These are phyloP conservation scores for Argynnis bischoffii DNA, from an alignment of 2,888 invertebrate genomes.

Conservation along the genomic window DNA sequence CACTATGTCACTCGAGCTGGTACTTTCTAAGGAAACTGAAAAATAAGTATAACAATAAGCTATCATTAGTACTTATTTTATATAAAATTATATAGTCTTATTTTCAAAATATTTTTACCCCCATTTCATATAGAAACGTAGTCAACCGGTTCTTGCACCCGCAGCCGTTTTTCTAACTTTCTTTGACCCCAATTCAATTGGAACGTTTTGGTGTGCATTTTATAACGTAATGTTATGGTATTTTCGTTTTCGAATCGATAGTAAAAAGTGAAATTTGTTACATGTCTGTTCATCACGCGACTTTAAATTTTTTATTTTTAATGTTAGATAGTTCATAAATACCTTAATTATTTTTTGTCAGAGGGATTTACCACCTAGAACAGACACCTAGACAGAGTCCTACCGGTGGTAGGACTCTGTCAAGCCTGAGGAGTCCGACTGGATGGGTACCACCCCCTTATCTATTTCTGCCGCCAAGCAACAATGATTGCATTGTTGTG, in stretches of 20 bases:
- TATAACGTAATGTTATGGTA: slow-evolving; percentile 40
- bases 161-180: slow-evolving; percentile 74
- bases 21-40: slow-evolving; percentile 45
- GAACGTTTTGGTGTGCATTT: slow-evolving; percentile 39
- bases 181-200: slow-evolving; percentile 67
- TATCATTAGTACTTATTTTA: slow-evolving; percentile 18
- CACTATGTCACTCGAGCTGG: slow-evolving; percentile 32
- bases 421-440: no score
- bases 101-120: slow-evolving; percentile 38
- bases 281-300: not conserved
- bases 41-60: slow-evolving; percentile 35
- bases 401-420: no score
- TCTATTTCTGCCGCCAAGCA: no score
- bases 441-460: no score
- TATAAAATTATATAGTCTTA: slow-evolving; percentile 23
- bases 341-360: no score
- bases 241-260: slow-evolving; percentile 37
- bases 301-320: not conserved
- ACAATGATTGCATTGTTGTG: no score
- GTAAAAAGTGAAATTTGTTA: slow-evolving; percentile 28
- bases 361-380: no score
- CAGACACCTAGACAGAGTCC: no score
- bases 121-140: slow-evolving; percentile 41
- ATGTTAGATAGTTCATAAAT: no score
- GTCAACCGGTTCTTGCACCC: slow-evolving; percentile 61